These are phyloP conservation scores for Indicator indicator DNA, from an alignment of 2,113 vertebrate genomes.

Conservation along the genomic window DNA sequence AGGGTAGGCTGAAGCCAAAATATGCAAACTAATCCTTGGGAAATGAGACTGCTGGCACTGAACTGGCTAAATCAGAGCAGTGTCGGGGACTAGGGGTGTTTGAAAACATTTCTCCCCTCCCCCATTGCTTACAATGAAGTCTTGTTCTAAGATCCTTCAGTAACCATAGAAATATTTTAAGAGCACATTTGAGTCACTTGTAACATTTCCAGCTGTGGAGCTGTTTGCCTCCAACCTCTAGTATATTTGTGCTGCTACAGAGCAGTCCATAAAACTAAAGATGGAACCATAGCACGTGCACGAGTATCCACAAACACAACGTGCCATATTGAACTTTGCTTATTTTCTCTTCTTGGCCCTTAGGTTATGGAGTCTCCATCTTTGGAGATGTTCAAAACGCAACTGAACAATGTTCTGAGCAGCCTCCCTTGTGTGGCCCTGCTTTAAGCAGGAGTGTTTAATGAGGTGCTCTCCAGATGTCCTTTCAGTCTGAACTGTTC, in stretches of 20 bases:
- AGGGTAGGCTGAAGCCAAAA: neutral
- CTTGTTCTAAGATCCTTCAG: neutral
- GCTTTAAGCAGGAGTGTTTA: neutral
- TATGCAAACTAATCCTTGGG: neutral
- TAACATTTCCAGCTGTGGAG: neutral
- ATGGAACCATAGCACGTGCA: neutral
- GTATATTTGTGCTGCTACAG: neutral
- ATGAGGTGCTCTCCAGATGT: neutral
- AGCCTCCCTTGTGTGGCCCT: neutral
- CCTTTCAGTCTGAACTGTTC: neutral
- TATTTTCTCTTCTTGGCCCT: neutral
- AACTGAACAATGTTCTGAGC: neutral
- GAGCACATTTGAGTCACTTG: neutral
- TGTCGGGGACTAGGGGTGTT: neutral
- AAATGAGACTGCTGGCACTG: neutral
- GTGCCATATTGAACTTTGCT: neutral
- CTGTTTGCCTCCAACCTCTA: neutral
- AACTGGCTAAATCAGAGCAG: neutral
- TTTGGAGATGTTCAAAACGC: neutral
- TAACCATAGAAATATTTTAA: constrained; percentile 41
- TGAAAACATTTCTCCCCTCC: neutral
- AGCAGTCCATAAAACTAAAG: neutral
- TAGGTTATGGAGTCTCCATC: neutral
- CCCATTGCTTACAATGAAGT: neutral
- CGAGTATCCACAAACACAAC: neutral